Percentiles rank a stretch among this genome's conserved stretches.
These are phyloP conservation scores for Telenomus remus DNA, from an alignment of 1,140 invertebrate genomes.

Conservation along the genomic window DNA sequence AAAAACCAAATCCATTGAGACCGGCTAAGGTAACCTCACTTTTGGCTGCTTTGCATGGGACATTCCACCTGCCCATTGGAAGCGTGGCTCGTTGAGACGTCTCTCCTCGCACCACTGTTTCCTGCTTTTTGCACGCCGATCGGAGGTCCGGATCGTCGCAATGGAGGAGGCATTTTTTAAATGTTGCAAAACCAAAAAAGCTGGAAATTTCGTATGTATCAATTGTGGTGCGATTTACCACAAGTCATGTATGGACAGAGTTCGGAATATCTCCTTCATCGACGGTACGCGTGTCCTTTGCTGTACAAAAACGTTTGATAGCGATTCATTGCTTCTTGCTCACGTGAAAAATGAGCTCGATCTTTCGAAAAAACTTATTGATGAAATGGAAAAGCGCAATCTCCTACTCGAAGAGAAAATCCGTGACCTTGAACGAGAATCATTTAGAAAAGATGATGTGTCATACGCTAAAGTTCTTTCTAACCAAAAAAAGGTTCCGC, in stretches of 20 bases:
- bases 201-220: constrained; percentile 1
- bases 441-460: too few relatives aligned
- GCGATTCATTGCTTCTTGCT: not conserved
- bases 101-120: too few relatives aligned
- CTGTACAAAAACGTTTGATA: not conserved
- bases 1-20: too few relatives aligned
- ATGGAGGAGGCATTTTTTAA: too few relatives aligned
- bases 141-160: too few relatives aligned
- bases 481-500: constrained; percentile 7
- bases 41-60: too few relatives aligned
- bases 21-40: too few relatives aligned
- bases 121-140: too few relatives aligned
- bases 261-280: not conserved
- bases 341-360: not conserved
- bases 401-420: constrained; percentile 5
- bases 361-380: constrained; percentile 1
- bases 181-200: constrained; percentile 10
- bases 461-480: not conserved
- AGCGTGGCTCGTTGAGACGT: too few relatives aligned
- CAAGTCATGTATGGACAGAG: constrained; percentile 1
- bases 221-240: constrained; percentile 9
- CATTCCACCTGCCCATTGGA: too few relatives aligned
- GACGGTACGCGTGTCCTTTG: constrained; percentile 7
- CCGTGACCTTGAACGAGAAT: not conserved
- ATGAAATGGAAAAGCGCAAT: constrained; percentile 9